These are phyloP conservation scores for Barnardius zonarius DNA, from an alignment of 2,113 vertebrate genomes.

Conservation along the genomic window DNA sequence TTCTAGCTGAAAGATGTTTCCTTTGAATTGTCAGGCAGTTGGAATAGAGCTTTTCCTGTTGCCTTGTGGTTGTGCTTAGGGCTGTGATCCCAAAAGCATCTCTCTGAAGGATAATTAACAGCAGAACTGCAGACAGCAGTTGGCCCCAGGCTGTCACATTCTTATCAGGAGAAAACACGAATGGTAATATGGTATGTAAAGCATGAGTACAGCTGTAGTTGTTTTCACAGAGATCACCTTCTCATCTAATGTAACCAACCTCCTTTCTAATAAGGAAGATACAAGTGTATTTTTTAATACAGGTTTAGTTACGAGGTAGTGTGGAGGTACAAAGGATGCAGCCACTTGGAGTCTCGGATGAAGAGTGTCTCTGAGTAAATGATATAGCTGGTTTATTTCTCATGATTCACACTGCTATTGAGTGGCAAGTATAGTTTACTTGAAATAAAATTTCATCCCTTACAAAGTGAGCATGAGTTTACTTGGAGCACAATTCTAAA, in stretches of 20 bases:
- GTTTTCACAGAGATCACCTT: not conserved
- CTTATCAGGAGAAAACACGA: not conserved
- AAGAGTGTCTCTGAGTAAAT: not conserved
- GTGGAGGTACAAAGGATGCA: not conserved
- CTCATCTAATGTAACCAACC: not conserved
- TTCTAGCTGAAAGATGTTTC: not conserved
- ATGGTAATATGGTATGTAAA: not conserved
- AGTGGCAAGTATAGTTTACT: not conserved
- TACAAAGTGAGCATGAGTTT: not conserved
- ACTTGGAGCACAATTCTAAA: not conserved
- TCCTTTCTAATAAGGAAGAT: not conserved
- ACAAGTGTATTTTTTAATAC: not conserved
- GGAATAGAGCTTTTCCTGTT: not conserved
- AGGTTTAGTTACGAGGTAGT: not conserved
- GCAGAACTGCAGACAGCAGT: not conserved
- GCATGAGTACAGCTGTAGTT: not conserved
- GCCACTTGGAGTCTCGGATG: not conserved
- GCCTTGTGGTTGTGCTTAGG: not conserved
- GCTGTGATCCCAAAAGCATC: not conserved
- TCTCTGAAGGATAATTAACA: conserved; percentile 16
- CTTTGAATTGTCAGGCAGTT: not conserved
- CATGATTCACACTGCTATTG: not conserved
- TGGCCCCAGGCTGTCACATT: not conserved
- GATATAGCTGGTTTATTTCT: not conserved
- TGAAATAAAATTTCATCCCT: not conserved